phyloP scores from a whole-genome alignment of 2,888 invertebrate species.

The Opisthograptis luteolata region DNA sequence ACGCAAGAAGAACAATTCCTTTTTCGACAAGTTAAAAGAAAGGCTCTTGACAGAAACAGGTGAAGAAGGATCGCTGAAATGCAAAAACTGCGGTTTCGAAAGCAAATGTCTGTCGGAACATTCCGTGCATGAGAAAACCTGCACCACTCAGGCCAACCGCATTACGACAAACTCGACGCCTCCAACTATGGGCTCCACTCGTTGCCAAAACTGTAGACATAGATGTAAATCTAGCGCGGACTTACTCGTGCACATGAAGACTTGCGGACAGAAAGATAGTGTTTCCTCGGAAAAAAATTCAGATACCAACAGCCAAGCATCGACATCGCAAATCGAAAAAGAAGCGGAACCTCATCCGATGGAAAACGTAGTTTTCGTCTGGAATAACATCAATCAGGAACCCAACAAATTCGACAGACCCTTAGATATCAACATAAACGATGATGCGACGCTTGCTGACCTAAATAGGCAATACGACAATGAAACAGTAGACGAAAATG shows the following conservation, averaged over 20 bases:
- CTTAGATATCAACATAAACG: conserved; percentile 74
- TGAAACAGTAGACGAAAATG: conserved; percentile 73
- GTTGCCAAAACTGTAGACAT: conserved; percentile 94
- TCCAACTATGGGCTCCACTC: conserved; percentile 86
- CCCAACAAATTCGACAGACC: conserved; percentile 69
- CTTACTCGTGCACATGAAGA: conserved; percentile 89
- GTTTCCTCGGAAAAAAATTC: conserved; percentile 55
- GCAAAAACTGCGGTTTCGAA: conserved; percentile 89
- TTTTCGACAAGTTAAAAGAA: conserved; percentile 92
- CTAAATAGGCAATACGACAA: conserved; percentile 62
- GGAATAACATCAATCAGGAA: conserved; percentile 87
- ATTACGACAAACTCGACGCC: conserved; percentile 65
- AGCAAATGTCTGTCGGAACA: conserved; percentile 93
- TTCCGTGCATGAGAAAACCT: conserved; percentile 90
- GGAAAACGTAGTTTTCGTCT: conserved; percentile 92
- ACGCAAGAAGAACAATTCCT: conserved; percentile 88
- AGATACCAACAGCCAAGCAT: conserved; percentile 63
- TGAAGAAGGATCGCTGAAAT: conserved; percentile 87
- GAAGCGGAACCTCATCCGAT: conserved; percentile 87
- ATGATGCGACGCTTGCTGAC: conserved; percentile 74
- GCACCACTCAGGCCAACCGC: conserved; percentile 79
- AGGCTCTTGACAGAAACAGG: conserved; percentile 87
- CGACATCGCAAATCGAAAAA: conserved; percentile 58
- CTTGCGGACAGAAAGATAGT: conserved; percentile 84
- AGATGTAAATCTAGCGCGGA: conserved; percentile 94